phyloP scores from a whole-genome alignment of 1,140 invertebrate genomes.

The Mizuhopecten yessoensis region DNA sequence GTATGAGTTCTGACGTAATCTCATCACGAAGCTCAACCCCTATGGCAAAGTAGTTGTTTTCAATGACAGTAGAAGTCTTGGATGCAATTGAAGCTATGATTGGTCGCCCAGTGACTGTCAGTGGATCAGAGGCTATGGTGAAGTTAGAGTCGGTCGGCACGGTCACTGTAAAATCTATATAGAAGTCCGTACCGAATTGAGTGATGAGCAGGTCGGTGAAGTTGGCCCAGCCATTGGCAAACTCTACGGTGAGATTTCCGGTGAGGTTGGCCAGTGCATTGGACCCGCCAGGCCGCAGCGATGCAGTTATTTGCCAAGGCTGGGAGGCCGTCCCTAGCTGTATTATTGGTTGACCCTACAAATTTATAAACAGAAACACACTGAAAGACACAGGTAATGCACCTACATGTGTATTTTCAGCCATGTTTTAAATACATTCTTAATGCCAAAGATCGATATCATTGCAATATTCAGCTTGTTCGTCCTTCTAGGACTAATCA shows the following conservation, averaged over 20 bases:
- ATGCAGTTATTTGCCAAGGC: conserved; percentile 69
- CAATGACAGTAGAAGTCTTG: conserved; percentile 43
- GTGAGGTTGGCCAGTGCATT: conserved; percentile 55
- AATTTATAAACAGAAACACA: neutral
- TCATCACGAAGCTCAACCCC: conserved; percentile 60
- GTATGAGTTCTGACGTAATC: conserved; percentile 51
- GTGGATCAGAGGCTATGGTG: conserved; percentile 35
- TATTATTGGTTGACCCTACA: conserved; percentile 62
- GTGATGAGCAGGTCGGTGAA: conserved; percentile 68
- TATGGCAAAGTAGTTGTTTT: conserved; percentile 46
- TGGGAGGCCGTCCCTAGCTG: conserved; percentile 57
- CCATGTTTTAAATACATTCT: too few relatives aligned
- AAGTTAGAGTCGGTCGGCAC: conserved; percentile 63
- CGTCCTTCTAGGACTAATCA: too few relatives aligned
- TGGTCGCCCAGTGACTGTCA: conserved; percentile 52
- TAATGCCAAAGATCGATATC: too few relatives aligned
- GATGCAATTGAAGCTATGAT: conserved; percentile 52
- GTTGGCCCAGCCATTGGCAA: conserved; percentile 69
- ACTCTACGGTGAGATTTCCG: conserved; percentile 62
- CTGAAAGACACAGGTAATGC: too few relatives aligned
- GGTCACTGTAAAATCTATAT: conserved; percentile 67
- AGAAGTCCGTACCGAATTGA: conserved; percentile 66
- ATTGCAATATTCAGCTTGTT: too few relatives aligned
- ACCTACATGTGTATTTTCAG: too few relatives aligned
- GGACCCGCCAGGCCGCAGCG: conserved; percentile 48